A percentile compares a stretch with the other conserved stretches of the same genome.
Conservation (phyloP, 2,888 invertebrate genomes). For the Neria commutata region DNA sequence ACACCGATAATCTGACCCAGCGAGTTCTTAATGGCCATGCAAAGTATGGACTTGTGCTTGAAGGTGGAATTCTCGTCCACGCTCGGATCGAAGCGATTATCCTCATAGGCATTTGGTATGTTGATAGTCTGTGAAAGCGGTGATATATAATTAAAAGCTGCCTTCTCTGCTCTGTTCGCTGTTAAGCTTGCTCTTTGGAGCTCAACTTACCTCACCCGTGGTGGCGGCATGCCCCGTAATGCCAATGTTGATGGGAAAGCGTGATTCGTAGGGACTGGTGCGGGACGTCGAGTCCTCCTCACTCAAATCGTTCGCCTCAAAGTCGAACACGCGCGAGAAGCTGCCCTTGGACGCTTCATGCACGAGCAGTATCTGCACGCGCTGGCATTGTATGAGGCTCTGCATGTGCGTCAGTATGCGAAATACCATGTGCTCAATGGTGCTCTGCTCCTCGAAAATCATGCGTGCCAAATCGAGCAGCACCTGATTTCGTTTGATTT, state of each 20-base stretch:
- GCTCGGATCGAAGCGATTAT: constrained; percentile 84
- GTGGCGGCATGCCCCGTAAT: constrained; percentile 95
- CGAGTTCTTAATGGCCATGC: constrained; percentile 96
- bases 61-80: constrained; percentile 85
- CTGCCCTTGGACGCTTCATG: constrained; percentile 90
- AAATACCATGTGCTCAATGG: constrained; percentile 92
- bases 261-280: constrained; percentile 86
- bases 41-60: constrained; percentile 86
- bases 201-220: constrained; percentile 82
- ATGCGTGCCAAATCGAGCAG: constrained; percentile 92
- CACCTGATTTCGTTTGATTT: constrained; percentile 94
- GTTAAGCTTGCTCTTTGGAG: constrained; percentile 1
- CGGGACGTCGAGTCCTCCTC: constrained; percentile 80
- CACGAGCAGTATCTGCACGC: constrained; percentile 91
- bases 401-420: constrained; percentile 93
- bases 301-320: constrained; percentile 87
- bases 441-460: constrained; percentile 96
- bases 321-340: constrained; percentile 92
- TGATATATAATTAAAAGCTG: background rate
- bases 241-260: constrained; percentile 94
- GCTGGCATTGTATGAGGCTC: constrained; percentile 90
- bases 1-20: constrained; percentile 91
- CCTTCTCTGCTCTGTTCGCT: no score
- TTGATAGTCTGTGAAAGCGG: constrained; percentile 80
- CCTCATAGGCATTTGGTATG: constrained; percentile 87